Conservation (phyloP, 2,888 invertebrate species). For the Mylabris sibirica region DNA sequence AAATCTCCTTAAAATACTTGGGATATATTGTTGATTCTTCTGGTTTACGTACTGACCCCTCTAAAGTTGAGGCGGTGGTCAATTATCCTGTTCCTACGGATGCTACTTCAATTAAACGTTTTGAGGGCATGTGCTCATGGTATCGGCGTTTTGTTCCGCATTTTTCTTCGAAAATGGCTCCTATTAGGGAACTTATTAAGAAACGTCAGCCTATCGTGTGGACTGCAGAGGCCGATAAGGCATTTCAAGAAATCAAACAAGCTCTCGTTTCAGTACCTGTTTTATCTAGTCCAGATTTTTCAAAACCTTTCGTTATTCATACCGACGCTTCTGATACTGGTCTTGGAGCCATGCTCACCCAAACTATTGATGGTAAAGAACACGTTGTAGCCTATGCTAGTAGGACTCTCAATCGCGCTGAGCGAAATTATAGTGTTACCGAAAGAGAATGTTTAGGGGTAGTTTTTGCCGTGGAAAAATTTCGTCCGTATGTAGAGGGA, state of each 20-base stretch:
- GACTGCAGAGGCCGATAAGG: slow-evolving; percentile 25
- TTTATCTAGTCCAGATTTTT: slow-evolving; percentile 39
- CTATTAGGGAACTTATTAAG: slow-evolving; percentile 30
- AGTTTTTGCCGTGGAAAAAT: no score
- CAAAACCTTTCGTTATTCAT: slow-evolving; percentile 34
- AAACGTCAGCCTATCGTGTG: slow-evolving; percentile 34
- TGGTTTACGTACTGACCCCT: slow-evolving; percentile 17
- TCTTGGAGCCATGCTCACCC: slow-evolving; percentile 43
- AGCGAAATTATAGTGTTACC: no score
- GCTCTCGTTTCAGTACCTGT: slow-evolving; percentile 36
- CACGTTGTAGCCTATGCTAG: slow-evolving; percentile 28
- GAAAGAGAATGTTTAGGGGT: no score
- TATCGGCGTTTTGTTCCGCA: no score
- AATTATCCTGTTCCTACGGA: no score
- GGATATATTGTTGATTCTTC: slow-evolving; percentile 9
- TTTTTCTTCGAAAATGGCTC: no score
- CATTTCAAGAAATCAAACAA: slow-evolving; percentile 35
- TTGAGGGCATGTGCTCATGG: no score
- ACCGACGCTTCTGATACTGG: slow-evolving; percentile 45
- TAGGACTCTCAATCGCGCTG: no score
- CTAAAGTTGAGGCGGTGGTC: background rate
- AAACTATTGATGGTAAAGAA: slow-evolving; percentile 34
- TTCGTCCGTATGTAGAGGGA: slow-evolving; percentile 44
- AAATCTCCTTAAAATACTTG: slow-evolving; percentile 13
- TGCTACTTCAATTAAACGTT: background rate